phyloP scores from a whole-genome alignment of 2,797 vertebrate genomes.

The Oreortyx pictus region DNA sequence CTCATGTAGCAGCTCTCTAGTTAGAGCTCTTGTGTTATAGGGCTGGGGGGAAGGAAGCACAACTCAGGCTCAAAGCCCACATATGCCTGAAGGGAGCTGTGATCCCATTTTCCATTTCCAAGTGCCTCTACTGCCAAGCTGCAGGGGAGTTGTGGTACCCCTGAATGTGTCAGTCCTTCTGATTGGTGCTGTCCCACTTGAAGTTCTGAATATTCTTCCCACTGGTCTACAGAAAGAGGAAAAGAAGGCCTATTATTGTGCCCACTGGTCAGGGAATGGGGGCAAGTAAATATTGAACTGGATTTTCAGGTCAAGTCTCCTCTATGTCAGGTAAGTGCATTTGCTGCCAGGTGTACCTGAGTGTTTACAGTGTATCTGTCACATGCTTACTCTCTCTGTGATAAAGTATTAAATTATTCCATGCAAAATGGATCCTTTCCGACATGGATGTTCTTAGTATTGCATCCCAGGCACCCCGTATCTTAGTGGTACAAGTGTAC shows the following conservation, averaged over 20 bases:
- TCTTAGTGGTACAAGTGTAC: background rate
- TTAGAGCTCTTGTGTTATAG: background rate
- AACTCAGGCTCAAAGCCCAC: background rate
- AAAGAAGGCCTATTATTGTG: background rate
- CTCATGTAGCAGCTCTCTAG: background rate
- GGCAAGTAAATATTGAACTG: background rate
- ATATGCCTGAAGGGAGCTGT: background rate
- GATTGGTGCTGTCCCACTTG: background rate
- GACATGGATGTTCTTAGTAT: background rate
- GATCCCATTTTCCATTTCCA: background rate
- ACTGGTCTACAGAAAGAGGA: background rate
- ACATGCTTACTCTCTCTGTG: background rate
- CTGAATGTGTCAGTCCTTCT: background rate
- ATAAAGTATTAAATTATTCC: background rate
- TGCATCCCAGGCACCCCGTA: background rate
- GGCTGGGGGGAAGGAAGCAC: background rate
- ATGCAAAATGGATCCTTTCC: background rate
- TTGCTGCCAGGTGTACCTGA: background rate
- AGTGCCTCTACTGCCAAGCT: background rate
- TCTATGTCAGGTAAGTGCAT: constrained; percentile 4
- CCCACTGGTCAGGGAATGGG: background rate
- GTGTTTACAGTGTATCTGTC: background rate
- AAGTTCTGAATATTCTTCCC: constrained; percentile 21
- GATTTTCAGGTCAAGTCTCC: background rate
- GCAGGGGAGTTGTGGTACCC: background rate